Conservation (phyloP, 2,888 invertebrate genomes). For the Stratiomys singularior region DNA sequence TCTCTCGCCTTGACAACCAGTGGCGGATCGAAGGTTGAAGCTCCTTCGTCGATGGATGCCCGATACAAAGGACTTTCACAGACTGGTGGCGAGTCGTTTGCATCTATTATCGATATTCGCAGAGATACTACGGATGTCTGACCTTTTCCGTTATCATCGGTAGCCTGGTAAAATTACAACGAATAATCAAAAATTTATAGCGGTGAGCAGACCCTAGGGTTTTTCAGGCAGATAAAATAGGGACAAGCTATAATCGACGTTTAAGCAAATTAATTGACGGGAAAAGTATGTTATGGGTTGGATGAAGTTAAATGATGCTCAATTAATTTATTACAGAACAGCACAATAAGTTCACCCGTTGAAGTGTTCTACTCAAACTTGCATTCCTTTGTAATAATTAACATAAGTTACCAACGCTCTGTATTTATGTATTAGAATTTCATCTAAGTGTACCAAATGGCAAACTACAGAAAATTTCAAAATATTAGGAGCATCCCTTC, state of each 20-base stretch:
- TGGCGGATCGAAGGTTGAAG: slow-evolving; percentile 84
- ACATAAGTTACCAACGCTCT: too few species aligned
- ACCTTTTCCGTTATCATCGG: slow-evolving; percentile 84
- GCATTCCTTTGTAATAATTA: too few species aligned
- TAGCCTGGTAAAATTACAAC: slow-evolving; percentile 71
- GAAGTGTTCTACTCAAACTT: too few species aligned
- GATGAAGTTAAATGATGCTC: not conserved
- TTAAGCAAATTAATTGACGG: slow-evolving; percentile 1
- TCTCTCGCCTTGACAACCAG: slow-evolving; percentile 79
- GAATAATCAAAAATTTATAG: slow-evolving; percentile 2
- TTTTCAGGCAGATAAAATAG: not conserved
- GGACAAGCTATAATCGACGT: not conserved
- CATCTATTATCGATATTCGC: slow-evolving; percentile 81
- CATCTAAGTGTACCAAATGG: too few species aligned
- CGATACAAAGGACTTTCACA: slow-evolving; percentile 82
- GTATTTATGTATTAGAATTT: too few species aligned
- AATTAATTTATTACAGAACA: not conserved
- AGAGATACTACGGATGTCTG: slow-evolving; percentile 82
- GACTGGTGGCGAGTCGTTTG: slow-evolving; percentile 89
- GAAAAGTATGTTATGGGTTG: not conserved
- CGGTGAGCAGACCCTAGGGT: not conserved
- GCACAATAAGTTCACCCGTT: too few species aligned
- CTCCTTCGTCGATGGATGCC: slow-evolving; percentile 87
- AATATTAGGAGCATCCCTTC: too few species aligned
- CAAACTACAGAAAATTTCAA: too few species aligned